Conservation (phyloP, 2,888 invertebrate species). For the Rhyacophila evoluta region DNA sequence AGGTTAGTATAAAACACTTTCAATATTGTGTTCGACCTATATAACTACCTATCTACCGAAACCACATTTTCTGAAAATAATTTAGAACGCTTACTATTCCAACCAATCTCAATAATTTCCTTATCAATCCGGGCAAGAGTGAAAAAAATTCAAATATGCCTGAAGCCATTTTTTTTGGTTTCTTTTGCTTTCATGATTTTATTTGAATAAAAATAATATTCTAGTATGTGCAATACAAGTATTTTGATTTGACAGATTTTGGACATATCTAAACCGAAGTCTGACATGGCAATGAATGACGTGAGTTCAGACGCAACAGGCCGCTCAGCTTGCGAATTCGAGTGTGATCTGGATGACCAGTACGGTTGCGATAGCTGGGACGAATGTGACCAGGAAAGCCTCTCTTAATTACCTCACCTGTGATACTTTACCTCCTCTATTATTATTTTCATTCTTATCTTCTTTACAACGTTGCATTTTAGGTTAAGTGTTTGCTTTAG, state of each 20-base stretch:
- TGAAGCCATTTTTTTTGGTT: no score
- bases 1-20: no score
- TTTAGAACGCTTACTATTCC: no score
- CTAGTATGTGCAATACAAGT: neutral
- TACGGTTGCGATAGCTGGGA: slow-evolving; percentile 70
- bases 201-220: neutral
- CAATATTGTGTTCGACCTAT: no score
- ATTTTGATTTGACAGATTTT: slow-evolving; percentile 60
- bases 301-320: slow-evolving; percentile 70
- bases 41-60: no score
- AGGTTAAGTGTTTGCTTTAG: neutral
- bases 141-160: no score
- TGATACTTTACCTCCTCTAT: slow-evolving; percentile 25
- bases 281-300: slow-evolving; percentile 67
- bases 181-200: no score
- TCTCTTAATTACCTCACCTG: slow-evolving; percentile 60
- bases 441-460: neutral
- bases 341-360: slow-evolving; percentile 68
- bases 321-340: slow-evolving; percentile 69
- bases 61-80: no score
- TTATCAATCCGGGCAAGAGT: no score
- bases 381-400: slow-evolving; percentile 70
- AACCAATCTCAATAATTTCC: no score
- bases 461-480: neutral
- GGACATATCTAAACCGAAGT: slow-evolving; percentile 69